Percentiles rank a stretch among this genome's conserved stretches.
Evolutionary conservation across 2,113 vertebrate genomes (phyloP).

Genomic region (Campylorhamphus procurvoides): DNA sequence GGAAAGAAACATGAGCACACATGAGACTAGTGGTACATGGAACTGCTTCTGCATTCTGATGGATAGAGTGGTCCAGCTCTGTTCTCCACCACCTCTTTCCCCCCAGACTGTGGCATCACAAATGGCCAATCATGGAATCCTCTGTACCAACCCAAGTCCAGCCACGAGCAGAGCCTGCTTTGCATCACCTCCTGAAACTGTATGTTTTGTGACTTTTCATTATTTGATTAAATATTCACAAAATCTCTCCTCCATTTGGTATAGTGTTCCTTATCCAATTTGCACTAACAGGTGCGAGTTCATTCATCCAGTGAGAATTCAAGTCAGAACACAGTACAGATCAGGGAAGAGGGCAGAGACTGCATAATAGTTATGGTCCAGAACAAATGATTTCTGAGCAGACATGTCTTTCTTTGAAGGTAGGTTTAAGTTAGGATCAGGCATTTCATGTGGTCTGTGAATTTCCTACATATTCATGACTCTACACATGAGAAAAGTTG

Average conservation of each 20-base stretch:
- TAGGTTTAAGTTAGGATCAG: neutral
- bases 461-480: constrained; percentile 15
- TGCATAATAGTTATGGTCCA: no score
- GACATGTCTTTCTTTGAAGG: accelerated
- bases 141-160: neutral
- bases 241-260: neutral
- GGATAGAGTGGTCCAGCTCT: neutral
- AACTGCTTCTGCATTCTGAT: neutral
- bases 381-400: neutral
- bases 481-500: neutral
- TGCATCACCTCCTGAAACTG: neutral
- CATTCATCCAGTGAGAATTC: neutral
- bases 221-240: neutral
- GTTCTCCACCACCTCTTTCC: neutral
- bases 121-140: accelerated
- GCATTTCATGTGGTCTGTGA: neutral
- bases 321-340: neutral
- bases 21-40: accelerated
- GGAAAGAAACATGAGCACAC: neutral
- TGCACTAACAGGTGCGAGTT: neutral
- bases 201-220: neutral
- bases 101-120: neutral
- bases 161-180: neutral
- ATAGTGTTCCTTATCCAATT: neutral
- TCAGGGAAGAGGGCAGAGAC: accelerated